Evolutionary conservation across 2,113 vertebrate species (phyloP).

Genomic region (Bufo gargarizans): DNA sequence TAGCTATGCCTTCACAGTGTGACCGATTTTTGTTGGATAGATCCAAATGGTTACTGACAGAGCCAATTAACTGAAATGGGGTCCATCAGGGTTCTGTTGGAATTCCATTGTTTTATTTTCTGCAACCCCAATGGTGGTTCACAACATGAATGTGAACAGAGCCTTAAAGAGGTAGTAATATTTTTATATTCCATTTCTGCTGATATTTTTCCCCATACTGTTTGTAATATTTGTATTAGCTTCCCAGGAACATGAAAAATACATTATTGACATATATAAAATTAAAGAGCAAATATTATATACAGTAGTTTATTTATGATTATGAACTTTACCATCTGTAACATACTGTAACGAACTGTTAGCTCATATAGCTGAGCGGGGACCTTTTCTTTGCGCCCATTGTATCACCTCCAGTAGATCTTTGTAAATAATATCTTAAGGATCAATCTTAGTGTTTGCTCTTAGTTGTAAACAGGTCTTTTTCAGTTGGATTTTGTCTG

Average conservation of each 20-base stretch:
- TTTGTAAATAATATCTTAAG: conserved; percentile 29
- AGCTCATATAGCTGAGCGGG: background rate
- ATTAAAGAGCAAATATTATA: background rate
- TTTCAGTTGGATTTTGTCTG: conserved; percentile 43
- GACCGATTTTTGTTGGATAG: too few species aligned
- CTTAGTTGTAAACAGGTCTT: conserved; percentile 28
- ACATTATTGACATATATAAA: background rate
- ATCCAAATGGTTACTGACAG: too few species aligned
- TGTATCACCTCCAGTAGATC: conserved; percentile 2
- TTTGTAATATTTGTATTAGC: too few species aligned
- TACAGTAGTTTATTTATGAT: background rate
- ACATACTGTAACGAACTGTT: background rate
- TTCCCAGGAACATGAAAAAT: background rate
- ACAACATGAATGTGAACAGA: too few species aligned
- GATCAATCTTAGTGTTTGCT: conserved; percentile 39
- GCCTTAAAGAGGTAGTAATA: too few species aligned
- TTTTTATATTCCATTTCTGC: too few species aligned
- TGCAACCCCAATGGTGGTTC: too few species aligned
- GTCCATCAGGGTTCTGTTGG: too few species aligned
- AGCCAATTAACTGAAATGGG: too few species aligned
- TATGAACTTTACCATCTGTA: background rate
- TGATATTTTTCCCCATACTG: too few species aligned
- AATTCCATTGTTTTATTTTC: too few species aligned
- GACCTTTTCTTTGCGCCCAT: conserved; percentile 1
- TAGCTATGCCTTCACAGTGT: too few species aligned